These are phyloP conservation scores for Phalacrocorax pelagicus DNA, from an alignment of 2,113 vertebrate genomes.

Conservation along the genomic window DNA sequence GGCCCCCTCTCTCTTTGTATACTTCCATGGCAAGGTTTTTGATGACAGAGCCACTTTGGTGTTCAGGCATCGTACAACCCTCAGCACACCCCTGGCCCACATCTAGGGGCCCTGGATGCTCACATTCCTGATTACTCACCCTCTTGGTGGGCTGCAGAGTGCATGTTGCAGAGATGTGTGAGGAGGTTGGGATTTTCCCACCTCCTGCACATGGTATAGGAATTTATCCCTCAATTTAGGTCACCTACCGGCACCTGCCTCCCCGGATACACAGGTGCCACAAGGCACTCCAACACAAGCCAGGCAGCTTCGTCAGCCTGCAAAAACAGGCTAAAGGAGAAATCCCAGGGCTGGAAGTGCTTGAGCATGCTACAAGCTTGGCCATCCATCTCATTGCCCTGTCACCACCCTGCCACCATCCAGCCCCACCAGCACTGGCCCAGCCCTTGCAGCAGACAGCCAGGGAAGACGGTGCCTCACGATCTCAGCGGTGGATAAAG, in stretches of 20 bases:
- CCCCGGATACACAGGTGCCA: background rate
- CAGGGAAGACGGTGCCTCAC: background rate
- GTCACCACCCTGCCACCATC: background rate
- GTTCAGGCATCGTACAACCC: background rate
- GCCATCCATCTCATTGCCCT: background rate
- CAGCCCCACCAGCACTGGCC: background rate
- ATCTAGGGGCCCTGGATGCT: background rate
- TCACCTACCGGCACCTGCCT: background rate
- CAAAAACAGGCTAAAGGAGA: background rate
- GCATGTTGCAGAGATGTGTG: rapidly evolving
- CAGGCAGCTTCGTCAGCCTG: background rate
- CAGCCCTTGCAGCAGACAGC: background rate
- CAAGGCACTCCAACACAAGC: background rate
- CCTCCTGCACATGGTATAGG: background rate
- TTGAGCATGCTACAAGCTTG: background rate
- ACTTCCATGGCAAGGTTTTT: rapidly evolving
- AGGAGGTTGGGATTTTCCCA: background rate
- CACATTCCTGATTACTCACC: rapidly evolving
- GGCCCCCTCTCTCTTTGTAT: rapidly evolving
- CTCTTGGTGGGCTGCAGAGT: background rate
- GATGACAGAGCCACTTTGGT: background rate
- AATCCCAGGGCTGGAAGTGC: background rate
- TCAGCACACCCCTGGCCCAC: background rate
- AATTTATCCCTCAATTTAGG: background rate
- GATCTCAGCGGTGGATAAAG: background rate